phyloP scores from a whole-genome alignment of 2,888 invertebrate genomes.

The Erpobdella octoculata region DNA sequence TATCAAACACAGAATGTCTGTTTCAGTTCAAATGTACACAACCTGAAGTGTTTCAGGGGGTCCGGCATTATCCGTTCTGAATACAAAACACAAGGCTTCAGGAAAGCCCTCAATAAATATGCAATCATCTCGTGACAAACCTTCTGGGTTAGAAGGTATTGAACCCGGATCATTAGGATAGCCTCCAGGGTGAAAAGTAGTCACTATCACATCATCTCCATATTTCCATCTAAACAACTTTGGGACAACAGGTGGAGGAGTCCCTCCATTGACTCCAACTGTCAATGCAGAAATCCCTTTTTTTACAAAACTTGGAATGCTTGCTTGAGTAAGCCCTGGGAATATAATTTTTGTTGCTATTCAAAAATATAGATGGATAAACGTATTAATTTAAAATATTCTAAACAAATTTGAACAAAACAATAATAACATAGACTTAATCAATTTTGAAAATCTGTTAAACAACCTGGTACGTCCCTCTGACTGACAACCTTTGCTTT shows the following conservation, averaged over 20 bases:
- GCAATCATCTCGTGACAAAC: conserved; percentile 44
- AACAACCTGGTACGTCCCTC: conserved; percentile 47
- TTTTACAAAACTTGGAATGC: conserved; percentile 41
- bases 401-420: not conserved
- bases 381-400: too few relatives aligned
- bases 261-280: conserved; percentile 46
- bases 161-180: conserved; percentile 46
- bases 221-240: conserved; percentile 43
- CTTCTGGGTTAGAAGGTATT: conserved; percentile 43
- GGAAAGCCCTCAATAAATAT: conserved; percentile 40
- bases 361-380: too few relatives aligned
- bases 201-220: conserved; percentile 40
- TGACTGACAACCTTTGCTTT: conserved; percentile 43
- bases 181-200: conserved; percentile 46
- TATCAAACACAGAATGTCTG: not conserved
- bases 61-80: conserved; percentile 47
- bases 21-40: conserved; percentile 14
- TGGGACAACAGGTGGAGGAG: conserved; percentile 45
- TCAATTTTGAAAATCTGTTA: not conserved
- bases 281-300: conserved; percentile 41
- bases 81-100: conserved; percentile 46
- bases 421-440: not conserved
- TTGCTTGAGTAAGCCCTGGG: conserved; percentile 42
- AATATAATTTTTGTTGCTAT: too few relatives aligned
- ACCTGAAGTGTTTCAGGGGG: conserved; percentile 43